phyloP scores from a whole-genome alignment of 2,113 vertebrate genomes.

The Neoarius graeffei region DNA sequence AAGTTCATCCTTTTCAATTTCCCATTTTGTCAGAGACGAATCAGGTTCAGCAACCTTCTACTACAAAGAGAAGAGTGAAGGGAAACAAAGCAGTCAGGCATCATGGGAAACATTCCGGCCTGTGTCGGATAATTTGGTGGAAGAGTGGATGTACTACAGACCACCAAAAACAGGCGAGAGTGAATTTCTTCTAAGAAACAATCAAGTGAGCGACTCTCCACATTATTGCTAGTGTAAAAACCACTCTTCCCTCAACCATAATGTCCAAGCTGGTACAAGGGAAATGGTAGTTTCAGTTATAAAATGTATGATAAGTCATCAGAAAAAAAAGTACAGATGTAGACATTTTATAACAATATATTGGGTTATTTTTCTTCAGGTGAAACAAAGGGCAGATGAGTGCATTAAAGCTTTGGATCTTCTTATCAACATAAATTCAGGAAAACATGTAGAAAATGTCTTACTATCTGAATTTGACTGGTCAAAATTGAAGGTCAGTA shows the following conservation, averaged over 20 bases:
- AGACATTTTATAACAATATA: not conserved
- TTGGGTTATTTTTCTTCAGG: slow-evolving; percentile 66
- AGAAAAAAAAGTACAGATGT: not conserved
- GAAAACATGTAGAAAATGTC: slow-evolving; percentile 74
- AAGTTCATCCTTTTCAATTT: not conserved
- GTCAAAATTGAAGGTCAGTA: slow-evolving; percentile 77
- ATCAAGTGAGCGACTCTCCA: slow-evolving; percentile 76
- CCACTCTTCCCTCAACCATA: not conserved
- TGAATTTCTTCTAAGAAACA: slow-evolving; percentile 77
- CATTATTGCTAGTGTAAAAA: not conserved
- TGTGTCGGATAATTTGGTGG: slow-evolving; percentile 57
- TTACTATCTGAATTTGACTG: slow-evolving; percentile 80
- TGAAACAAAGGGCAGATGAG: slow-evolving; percentile 84
- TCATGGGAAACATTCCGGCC: slow-evolving; percentile 27
- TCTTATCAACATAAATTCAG: slow-evolving; percentile 80
- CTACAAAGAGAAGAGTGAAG: slow-evolving; percentile 66
- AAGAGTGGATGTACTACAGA: slow-evolving; percentile 87
- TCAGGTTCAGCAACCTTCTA: slow-evolving; percentile 89
- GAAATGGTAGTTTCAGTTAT: not conserved
- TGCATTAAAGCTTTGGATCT: slow-evolving; percentile 82
- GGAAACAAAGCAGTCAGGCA: slow-evolving; percentile 57
- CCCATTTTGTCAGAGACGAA: slow-evolving; percentile 76
- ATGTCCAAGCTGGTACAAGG: not conserved
- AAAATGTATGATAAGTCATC: not conserved
- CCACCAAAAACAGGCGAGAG: slow-evolving; percentile 70